phyloP scores from a whole-genome alignment of 2,113 vertebrate genomes.

The Pedionomus torquatus region DNA sequence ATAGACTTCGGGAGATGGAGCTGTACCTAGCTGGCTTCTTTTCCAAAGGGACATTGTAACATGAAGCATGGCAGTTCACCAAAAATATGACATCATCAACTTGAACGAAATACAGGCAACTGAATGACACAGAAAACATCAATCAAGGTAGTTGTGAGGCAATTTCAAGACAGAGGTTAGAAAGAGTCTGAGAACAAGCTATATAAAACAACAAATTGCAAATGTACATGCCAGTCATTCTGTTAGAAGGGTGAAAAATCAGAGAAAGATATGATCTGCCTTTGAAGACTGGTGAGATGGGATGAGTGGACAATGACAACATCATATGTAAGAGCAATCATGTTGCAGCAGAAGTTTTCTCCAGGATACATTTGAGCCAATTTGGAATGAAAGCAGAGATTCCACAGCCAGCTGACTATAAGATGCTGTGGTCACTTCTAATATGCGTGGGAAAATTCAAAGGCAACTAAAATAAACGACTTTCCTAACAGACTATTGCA shows the following conservation, averaged over 20 bases:
- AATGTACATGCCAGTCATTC: neutral
- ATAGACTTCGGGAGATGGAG: neutral
- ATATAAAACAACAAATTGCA: neutral
- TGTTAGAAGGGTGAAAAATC: neutral
- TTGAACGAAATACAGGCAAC: neutral
- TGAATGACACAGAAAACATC: neutral
- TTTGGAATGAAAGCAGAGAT: neutral
- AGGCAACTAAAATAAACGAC: neutral
- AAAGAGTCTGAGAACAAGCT: neutral
- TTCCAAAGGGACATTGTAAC: neutral
- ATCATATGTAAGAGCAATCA: neutral
- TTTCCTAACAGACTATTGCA: neutral
- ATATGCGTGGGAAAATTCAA: neutral
- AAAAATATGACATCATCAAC: neutral
- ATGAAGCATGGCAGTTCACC: neutral
- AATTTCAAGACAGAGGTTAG: neutral
- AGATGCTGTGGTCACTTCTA: neutral
- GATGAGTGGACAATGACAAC: neutral
- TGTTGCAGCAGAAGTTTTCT: neutral
- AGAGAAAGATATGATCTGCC: neutral
- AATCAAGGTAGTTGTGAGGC: neutral
- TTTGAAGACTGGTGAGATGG: neutral
- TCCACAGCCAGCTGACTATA: neutral
- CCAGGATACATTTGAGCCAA: neutral
- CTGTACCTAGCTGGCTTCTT: neutral